Conservation (phyloP, 2,888 invertebrate genomes). For the Synergus gifuensis region DNA sequence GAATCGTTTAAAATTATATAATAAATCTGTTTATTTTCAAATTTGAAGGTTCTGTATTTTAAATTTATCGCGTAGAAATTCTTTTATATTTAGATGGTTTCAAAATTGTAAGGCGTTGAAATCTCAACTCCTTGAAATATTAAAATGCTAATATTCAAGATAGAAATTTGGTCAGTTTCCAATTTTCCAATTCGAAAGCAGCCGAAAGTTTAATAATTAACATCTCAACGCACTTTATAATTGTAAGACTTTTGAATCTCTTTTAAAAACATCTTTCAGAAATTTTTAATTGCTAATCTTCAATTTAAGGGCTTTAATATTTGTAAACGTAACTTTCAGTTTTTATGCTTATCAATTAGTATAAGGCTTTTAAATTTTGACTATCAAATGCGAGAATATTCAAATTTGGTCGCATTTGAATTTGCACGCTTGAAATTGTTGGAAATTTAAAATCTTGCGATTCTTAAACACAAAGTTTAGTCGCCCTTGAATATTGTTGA, state of each 20-base stretch:
- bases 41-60: too few relatives aligned
- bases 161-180: not conserved
- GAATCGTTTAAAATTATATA: not conserved
- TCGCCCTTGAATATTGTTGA: not conserved
- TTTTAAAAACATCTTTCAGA: too few relatives aligned
- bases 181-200: not conserved
- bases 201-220: not conserved
- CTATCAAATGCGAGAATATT: not conserved
- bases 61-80: not conserved
- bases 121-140: not conserved
- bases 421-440: not conserved
- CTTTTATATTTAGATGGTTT: not conserved
- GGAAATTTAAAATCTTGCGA: too few relatives aligned
- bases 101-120: not conserved
- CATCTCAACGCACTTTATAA: not conserved
- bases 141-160: not conserved
- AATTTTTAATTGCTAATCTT: not conserved
- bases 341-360: not conserved
- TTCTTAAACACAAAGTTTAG: too few relatives aligned
- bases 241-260: too few relatives aligned
- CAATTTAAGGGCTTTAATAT: not conserved
- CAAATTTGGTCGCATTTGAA: not conserved
- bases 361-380: not conserved
- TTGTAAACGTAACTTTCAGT: not conserved
- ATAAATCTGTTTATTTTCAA: not conserved